Evolutionary conservation across 2,888 invertebrate genomes (phyloP), one percentile per base, ranked within the genome.

Genomic region (Hedychridium roseum): DNA sequence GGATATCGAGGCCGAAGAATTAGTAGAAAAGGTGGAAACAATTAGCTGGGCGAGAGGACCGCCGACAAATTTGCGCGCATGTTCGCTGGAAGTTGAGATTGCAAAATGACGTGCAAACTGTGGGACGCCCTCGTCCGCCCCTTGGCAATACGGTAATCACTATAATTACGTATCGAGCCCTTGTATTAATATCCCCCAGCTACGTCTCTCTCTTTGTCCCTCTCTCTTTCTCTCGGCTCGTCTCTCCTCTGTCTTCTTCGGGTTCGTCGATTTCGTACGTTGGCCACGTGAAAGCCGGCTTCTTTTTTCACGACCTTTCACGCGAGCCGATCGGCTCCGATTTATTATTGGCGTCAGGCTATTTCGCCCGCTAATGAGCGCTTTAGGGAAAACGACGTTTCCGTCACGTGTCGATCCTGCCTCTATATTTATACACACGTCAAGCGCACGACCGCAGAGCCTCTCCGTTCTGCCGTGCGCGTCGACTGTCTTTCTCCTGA

Each of bases 161-260:
- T 78, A 78, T 78, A 78, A 78, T 78, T 78, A 77, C 74, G 75
- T 70, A 76, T 77, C 76, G 74, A 74, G 78, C 76, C 78, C 76
- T 78, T 76, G 72, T 76, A 76, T 78, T 78, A 77, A 78, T 78
- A 78, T 75, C 74, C 76, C 73, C 71, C 68, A 70, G 75, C 73
- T 68, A 73, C 65, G 59, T 71, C 68, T 66, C 60, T 70, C 69
- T 67, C 60, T 64, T 57, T 57, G 55, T 51, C 51, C 54, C 50
- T 41, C 42, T 32, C 37, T 46, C 44, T 37, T 47, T 57, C 54
- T 55, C 51, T 57, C 43, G 30, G 39, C 51, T 40, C 38, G 44
- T 54, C 46, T 39, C 46, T 65, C 60, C 56, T 56, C 52, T 50
- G 37, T 50, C 43, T 51, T 39, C 44, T 45, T 26, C 51, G 35